Evolutionary conservation across 1,140 invertebrate genomes (phyloP), one percentile per base, ranked within the genome.

Genomic region (Elymnias hypermnestra): DNA sequence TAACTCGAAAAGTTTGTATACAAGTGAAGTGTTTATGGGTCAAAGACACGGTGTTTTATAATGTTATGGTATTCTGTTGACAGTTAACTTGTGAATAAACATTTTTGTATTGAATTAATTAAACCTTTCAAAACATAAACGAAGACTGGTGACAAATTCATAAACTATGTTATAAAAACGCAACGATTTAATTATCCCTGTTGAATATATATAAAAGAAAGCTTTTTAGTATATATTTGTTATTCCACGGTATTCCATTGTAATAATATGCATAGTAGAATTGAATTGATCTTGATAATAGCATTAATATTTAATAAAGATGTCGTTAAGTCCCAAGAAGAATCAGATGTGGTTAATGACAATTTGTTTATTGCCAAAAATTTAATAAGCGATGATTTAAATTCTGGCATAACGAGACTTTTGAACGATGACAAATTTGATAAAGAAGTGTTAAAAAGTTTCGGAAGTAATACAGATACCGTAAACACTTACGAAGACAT

Each of bases 401-500:
- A 69, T 36, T 35, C 15, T 4, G 60, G 63, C 6, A 23, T 70
- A 0, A 13, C 49, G 6, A 73, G 61, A 53, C 53, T 81, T 40
- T 46, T 75, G n/a, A 67, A 51, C 8, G 72, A 75, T 22, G 68
- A 58, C 6, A 63, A 64, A 43, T 72, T 66, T 14, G 63, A 72
- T 33, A 55, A 54, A 3, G 57, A 71, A 5, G 43, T 64, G 1
- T 19, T 76, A 3, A 74, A 55, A 53, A 67, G 52, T 29, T 36
- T 72, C 3, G 67, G 67, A 0, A 54, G 54, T 44, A 48, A 67
- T 1, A 38, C 44, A 6, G 75, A 74, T 36, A 25, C 46, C 0
- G 72, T 78, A 0, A 77, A 81, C 51, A 48, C 71, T 47, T 79
- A 69, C 19, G 76, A 79, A 59, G 75, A 83, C 17, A 76, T 83